These are phyloP conservation scores for Mercenaria mercenaria DNA, from an alignment of 1,140 invertebrate genomes.

Conservation along the genomic window DNA sequence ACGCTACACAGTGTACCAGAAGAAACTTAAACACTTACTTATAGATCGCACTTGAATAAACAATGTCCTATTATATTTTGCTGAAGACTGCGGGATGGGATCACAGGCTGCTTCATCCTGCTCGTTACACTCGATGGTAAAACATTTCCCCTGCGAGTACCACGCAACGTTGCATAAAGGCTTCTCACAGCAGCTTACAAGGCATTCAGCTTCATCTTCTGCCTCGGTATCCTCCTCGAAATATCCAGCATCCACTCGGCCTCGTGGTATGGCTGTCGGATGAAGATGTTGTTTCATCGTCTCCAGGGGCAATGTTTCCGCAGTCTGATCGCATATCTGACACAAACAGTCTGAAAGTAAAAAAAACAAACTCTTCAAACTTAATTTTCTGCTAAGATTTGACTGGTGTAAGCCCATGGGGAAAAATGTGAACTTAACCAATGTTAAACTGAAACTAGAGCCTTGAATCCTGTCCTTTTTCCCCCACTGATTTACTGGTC, in stretches of 20 bases:
- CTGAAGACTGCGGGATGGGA: conserved; percentile 80
- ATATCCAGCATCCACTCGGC: conserved; percentile 68
- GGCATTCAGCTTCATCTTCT: conserved; percentile 89
- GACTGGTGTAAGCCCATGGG: no score
- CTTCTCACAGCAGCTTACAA: conserved; percentile 90
- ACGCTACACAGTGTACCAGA: no score
- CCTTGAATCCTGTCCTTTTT: no score
- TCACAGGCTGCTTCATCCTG: conserved; percentile 89
- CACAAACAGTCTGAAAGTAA: background rate
- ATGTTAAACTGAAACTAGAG: no score
- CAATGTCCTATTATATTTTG: conserved; percentile 64
- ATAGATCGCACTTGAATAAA: conserved; percentile 70
- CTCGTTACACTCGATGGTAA: conserved; percentile 88
- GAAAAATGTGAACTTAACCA: no score
- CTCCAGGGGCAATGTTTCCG: background rate
- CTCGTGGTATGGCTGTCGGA: conserved; percentile 64
- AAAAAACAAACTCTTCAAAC: background rate
- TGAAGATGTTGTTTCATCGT: conserved; percentile 38
- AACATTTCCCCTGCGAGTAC: conserved; percentile 91
- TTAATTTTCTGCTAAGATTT: no score
- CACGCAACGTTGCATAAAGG: conserved; percentile 92
- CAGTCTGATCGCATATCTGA: conserved; percentile 23
- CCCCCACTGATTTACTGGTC: no score
- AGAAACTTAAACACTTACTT: no score
- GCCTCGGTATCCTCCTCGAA: conserved; percentile 87